Percentiles rank a stretch among this genome's conserved stretches.
These are phyloP conservation scores for Drosophila greeni DNA, from an alignment of 2,888 invertebrate species.

Conservation along the genomic window DNA sequence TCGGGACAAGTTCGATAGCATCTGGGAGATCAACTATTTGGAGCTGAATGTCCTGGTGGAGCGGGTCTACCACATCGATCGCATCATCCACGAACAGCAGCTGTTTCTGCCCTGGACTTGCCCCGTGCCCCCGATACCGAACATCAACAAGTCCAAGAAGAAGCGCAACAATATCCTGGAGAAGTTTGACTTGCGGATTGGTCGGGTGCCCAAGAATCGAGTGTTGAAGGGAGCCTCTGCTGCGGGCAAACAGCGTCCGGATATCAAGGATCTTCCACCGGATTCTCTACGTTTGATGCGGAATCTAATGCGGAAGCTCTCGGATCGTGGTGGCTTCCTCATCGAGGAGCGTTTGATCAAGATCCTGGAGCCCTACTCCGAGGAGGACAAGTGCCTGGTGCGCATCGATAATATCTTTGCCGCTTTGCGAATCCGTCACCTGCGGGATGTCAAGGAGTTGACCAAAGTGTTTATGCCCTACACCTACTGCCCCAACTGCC, in stretches of 20 bases:
- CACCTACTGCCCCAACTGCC: constrained; percentile 85
- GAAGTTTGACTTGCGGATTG: constrained; percentile 45
- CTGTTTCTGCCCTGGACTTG: constrained; percentile 81
- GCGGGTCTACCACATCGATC: constrained; percentile 82
- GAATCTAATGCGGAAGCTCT: constrained; percentile 83
- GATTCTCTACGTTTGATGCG: constrained; percentile 79
- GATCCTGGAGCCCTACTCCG: constrained; percentile 83
- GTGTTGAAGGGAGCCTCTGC: neutral
- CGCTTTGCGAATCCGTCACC: constrained; percentile 85
- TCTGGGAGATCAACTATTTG: constrained; percentile 83
- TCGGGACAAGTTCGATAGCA: constrained; percentile 74
- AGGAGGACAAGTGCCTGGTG: constrained; percentile 84
- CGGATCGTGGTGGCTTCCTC: constrained; percentile 86
- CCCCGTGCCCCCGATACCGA: constrained; percentile 74
- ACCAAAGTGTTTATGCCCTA: constrained; percentile 86
- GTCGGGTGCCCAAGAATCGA: constrained; percentile 47
- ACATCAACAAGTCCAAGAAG: constrained; percentile 51
- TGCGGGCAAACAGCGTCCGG: constrained; percentile 13
- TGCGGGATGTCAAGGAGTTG: constrained; percentile 84
- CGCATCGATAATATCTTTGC: constrained; percentile 87
- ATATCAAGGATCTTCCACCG: constrained; percentile 47
- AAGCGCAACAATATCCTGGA: constrained; percentile 46
- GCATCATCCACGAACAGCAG: constrained; percentile 83
- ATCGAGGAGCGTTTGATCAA: constrained; percentile 85
- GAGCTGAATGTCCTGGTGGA: constrained; percentile 80